Base-by-base conservation (phyloP, 2,797 vertebrate species). In the Thunnus albacares region DNA sequence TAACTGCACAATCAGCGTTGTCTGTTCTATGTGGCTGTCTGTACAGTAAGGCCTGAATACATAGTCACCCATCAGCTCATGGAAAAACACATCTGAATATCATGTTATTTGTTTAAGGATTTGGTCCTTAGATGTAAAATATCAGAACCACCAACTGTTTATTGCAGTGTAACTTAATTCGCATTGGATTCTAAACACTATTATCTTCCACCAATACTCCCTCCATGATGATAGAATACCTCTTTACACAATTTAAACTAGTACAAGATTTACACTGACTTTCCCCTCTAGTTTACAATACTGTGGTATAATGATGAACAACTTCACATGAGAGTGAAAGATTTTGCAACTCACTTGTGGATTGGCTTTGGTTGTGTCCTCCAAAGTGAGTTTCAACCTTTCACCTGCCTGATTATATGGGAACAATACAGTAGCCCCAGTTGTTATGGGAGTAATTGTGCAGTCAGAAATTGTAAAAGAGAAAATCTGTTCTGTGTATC, bases 341-440 rank as follows among this genome's bases (percentile, higher is more conserved):
- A 45, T 30, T 60, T 38, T n/a, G 49, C 22, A 4, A 18, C 33
- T 49, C 56, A 49, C 5, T 49, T 49, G 18, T 18, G 45, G 17
- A 51, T 47, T 47, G 15, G 45, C 43, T 45, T 45, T 15, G 12
- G 13, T 38, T 41, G 11, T 2, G 11, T 24, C 24, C 47, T 24
- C 24, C 5, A 49, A 61, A 55, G 13, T 33, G 53, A 22, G n/a
- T 35, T 60, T 77, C 20, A 72, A 69, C 22, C 14, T 67, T 30
- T 53, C 56, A 22, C 12, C 68, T 71, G 53, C n/a, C 5, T 58
- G 18, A 56, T 58, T 75, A 53, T 38, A 63, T 33, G 30, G 9
- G 0, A 58, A 20, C 47, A 33, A 52, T n/a, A 30, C 17, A 65
- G 13, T 6, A 47, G 75, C 61, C 20, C n/a, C 66, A 56, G 10